These are phyloP conservation scores for Neoseiulus cucumeris DNA, from an alignment of 1,140 invertebrate genomes.

Conservation along the genomic window DNA sequence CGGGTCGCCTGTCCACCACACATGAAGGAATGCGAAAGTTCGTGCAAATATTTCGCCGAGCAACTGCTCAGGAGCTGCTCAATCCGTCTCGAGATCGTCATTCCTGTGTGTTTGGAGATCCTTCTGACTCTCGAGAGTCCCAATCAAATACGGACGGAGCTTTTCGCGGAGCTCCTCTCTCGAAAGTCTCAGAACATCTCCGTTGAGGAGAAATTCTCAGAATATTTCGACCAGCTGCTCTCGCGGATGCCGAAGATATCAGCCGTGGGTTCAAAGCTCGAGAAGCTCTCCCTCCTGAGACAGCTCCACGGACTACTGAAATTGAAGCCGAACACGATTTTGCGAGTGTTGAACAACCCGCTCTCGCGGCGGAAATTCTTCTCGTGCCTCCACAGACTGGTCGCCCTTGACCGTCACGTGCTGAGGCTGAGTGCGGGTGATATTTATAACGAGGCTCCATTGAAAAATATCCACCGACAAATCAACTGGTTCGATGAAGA, in stretches of 20 bases:
- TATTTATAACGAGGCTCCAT: neutral
- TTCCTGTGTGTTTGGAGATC: neutral
- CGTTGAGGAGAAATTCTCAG: no score
- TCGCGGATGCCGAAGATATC: neutral
- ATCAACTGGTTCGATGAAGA: neutral
- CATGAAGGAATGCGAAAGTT: neutral
- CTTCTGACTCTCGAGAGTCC: neutral
- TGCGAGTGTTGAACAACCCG: neutral
- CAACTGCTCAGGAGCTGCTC: neutral
- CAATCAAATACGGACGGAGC: neutral
- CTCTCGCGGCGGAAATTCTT: neutral
- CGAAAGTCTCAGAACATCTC: no score
- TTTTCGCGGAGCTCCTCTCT: neutral
- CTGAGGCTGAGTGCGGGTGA: neutral
- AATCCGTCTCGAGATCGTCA: neutral
- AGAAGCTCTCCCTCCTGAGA: neutral
- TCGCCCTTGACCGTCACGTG: neutral
- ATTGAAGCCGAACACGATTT: neutral
- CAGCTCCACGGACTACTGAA: neutral
- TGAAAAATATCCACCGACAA: neutral
- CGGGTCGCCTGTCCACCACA: neutral
- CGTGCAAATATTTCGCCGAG: neutral
- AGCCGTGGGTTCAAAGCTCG: neutral
- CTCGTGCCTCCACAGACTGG: neutral
- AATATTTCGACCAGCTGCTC: neutral